Percentiles rank a stretch among this genome's conserved stretches.
Conservation (phyloP, 2,113 vertebrate species). For the Uropsilus gracilis region DNA sequence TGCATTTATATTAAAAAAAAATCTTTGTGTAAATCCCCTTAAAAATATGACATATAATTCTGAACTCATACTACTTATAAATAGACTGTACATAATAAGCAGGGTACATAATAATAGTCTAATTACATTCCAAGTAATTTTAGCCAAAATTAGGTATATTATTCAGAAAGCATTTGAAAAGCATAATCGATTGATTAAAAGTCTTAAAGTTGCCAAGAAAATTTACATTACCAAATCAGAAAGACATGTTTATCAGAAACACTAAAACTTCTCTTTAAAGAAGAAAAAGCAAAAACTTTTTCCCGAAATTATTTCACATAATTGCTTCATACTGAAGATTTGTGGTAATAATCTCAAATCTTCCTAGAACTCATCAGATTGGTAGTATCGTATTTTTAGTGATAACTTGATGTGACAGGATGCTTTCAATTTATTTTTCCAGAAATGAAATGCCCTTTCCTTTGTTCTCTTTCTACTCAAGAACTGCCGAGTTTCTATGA, state of each 20-base stretch:
- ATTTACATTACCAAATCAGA: slow-evolving; percentile 21
- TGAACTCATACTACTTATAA: slow-evolving; percentile 33
- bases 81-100: not conserved
- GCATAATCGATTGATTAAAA: slow-evolving; percentile 22
- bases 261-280: not conserved
- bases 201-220: not conserved
- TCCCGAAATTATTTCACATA: slow-evolving; percentile 4
- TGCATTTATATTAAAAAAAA: slow-evolving; percentile 8
- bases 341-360: slow-evolving; percentile 30
- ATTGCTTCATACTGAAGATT: slow-evolving; percentile 31
- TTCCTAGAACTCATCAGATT: not conserved
- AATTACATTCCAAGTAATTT: slow-evolving; percentile 27
- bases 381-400: slow-evolving; percentile 10
- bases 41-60: not conserved
- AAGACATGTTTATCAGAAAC: slow-evolving; percentile 2
- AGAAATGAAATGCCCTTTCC: not conserved
- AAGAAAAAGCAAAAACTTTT: slow-evolving; percentile 29
- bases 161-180: slow-evolving; percentile 10
- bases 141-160: not conserved
- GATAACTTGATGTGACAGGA: slow-evolving; percentile 21
- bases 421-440: not conserved
- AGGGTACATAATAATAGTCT: not conserved
- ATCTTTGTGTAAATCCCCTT: not conserved
- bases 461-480: slow-evolving; percentile 47
- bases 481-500: not conserved